Evolutionary conservation across 2,888 invertebrate genomes (phyloP), one percentile per base, ranked within the genome.

Genomic region (Sesamia inferens): DNA sequence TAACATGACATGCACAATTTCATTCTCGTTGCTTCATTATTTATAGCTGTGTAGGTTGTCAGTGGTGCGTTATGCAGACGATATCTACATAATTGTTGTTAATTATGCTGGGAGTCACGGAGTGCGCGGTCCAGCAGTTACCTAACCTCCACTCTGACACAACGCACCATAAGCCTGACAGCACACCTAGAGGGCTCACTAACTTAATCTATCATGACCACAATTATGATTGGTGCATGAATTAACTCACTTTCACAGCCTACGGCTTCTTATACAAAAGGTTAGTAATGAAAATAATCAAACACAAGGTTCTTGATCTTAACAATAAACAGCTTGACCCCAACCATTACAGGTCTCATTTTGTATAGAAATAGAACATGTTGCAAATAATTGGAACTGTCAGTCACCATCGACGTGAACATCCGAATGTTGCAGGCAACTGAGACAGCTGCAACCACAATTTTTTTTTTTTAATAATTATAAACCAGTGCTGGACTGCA

Each of bases 231-330:
- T n/a, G 68, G 31, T 78, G 76, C 78, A 70, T 82, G 72, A 82
- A 86, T 85, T 88, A 78, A 84, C 66, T 77, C 39, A 84, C 89
- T 90, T 90, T 90, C 87, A 85, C 86, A 86, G 88, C 87, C 88
- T 79, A 82, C 85, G 81, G 84, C 83, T 76, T 73, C 75, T 74
- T 72, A 75, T 72, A 90, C 83, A 88, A 89, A 88, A 86, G 84
- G 76, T 84, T 87, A 74, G 75, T 84, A 85, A 86, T 84, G 88
- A 84, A 86, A 85, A 83, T 78, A 88, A 88, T 90, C 85, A 87
- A 88, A 88, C 74, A 88, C 90, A 90, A 90, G 90, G 90, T 81
- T 86, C 69, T 82, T 76, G 68, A 74, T 80, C 71, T 76, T 79
- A 88, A 88, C 85, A 90, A 89, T 88, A 82, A 81, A 82, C 64